A percentile compares a stretch with the other conserved stretches of the same genome.
Conservation (phyloP, 1,140 invertebrate genomes). For the Antheraea pernyi region DNA sequence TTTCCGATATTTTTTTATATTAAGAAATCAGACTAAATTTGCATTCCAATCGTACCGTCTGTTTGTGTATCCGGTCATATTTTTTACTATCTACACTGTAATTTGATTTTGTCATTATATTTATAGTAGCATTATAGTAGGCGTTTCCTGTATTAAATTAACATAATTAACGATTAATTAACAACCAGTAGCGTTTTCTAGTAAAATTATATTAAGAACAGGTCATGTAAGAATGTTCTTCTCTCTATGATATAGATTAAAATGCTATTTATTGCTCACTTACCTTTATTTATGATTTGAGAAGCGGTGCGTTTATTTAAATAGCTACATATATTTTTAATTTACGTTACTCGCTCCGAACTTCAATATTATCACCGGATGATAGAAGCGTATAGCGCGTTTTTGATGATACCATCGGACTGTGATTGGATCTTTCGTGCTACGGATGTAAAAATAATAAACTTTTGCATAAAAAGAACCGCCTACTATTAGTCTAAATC, state of each 20-base stretch:
- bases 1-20: background rate
- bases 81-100: background rate
- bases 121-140: constrained; percentile 1
- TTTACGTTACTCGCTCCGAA: background rate
- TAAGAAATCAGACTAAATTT: background rate
- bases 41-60: background rate
- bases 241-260: background rate
- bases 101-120: background rate
- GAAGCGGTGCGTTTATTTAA: background rate
- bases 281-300: background rate
- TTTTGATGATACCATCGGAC: background rate
- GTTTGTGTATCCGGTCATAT: background rate
- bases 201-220: background rate
- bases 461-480: constrained; percentile 1
- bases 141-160: constrained; percentile 12
- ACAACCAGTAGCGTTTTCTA: constrained; percentile 1
- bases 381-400: background rate
- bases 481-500: background rate
- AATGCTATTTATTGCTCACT: background rate
- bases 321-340: background rate
- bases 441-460: background rate
- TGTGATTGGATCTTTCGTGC: background rate
- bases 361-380: background rate
- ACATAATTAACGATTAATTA: constrained; percentile 17
- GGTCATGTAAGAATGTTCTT: background rate